Base-by-base conservation (phyloP, 2,888 invertebrate genomes). In the Cryptophagus acutangulus region DNA sequence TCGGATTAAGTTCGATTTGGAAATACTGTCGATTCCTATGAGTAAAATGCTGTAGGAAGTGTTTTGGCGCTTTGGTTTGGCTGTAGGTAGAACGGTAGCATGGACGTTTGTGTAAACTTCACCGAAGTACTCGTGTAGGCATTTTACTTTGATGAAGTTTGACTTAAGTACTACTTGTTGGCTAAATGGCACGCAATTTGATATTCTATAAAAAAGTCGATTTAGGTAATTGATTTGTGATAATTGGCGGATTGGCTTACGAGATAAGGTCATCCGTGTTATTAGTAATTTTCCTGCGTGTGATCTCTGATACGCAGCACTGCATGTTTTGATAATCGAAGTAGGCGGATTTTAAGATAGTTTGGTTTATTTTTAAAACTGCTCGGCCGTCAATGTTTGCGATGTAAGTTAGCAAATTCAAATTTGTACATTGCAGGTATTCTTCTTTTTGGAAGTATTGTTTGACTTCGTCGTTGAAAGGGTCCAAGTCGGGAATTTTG, bases 1-100 rank as follows among this genome's bases (percentile, higher is more conserved):
- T 33, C 87, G 74, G 12, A 79, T 74, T 40, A 87, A 75, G 61
- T 90, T 86, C 20, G 85, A 71, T 38, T 88, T 69, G 0, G 91
- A 91, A 58, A 91, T 81, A 25, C 87, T 87, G 61, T 92, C 90
- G 56, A 92, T 81, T 33, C 91, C 92, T 15, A 93, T 63, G 61
- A 90, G 71, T 18, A 91, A 67, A 0, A 92, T 78, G 59, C 89
- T 83, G n/a, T 10, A 31, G 20, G 20, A 6, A 6, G 4, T 26
- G 12, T 26, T 31, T 31, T 31, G 5, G 12, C 3, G 12, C 3
- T 31, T 31, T n/a, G 4, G 4, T 29, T 5, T 29, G 12, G 8
- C 12, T 15, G 31, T 13, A n/a, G 16, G 15, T 15, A 31, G 16
- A n/a, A 16, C 31, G n/a, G 31, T 31, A 6, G 31, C 31, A n/a